Base-by-base conservation (phyloP, 2,113 vertebrate species). In the Dinomys branickii region DNA sequence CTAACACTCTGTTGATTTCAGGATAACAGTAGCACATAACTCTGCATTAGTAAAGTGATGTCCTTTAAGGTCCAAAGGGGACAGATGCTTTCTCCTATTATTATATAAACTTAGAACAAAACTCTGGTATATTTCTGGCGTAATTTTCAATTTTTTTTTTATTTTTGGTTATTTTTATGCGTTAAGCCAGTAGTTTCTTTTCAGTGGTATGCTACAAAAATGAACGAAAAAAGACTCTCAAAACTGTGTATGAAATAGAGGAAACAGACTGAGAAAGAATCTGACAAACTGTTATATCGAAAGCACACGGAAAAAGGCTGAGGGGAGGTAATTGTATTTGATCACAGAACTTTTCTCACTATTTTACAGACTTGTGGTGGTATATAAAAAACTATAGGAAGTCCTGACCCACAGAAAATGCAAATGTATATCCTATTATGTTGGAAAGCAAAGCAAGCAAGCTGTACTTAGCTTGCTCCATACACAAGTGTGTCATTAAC, bases 151-250 rank as follows among this genome's bases (percentile, higher is more conserved):
- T 61, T 92, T 83, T 26, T 35, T 95, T 69, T 85, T 22, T 38
- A 17, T 19, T 38, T 71, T 35, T 13, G n/a, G 24, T 71, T 73
- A 19, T 87, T 75, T 58, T 9, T 38, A 81, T 56, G 50, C 28
- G 77, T 81, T 86, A 69, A 81, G 63, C 54, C 65, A 71, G 50
- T 38, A 91, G 80, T 35, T 92, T 87, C 38, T 82, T 95, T 83
- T 61, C 35, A 84, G 85, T 26, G 2, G 7, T 85, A 7, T 82
- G 50, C 58, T 94, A 90, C 17, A n/a, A 84, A 95, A 80, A 7
- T 59, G 19, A 12, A 84, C 52, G 33, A 84, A 47, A 85, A 85
- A 90, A 44, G 35, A 1, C 10, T 93, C 75, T 84, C 38, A 80
- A 22, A n/a, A 58, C 44, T 71, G 59, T 47, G 65, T 41, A 58